Percentiles rank a stretch among this genome's conserved stretches.
phyloP scores from a whole-genome alignment of 2,888 invertebrate species.

The Julus scandinavius region DNA sequence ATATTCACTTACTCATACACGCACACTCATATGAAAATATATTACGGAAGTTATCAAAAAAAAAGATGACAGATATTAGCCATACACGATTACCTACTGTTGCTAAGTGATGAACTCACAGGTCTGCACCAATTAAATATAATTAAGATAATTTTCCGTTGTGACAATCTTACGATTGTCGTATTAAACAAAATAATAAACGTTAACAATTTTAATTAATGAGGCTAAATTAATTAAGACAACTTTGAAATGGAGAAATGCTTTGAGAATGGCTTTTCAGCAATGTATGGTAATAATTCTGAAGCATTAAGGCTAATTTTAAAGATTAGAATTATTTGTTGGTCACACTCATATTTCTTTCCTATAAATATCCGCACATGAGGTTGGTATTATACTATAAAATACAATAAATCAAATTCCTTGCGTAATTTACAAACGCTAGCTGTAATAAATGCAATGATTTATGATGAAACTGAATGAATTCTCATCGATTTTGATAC shows the following conservation, averaged over 20 bases:
- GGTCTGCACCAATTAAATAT: too few species aligned
- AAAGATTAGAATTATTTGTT: too few species aligned
- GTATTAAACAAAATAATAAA: not conserved
- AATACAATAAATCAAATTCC: not conserved
- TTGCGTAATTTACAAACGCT: not conserved
- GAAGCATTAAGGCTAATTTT: too few species aligned
- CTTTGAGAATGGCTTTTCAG: too few species aligned
- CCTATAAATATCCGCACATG: too few species aligned
- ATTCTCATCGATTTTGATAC: not conserved
- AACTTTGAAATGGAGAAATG: too few species aligned
- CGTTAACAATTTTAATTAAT: not conserved
- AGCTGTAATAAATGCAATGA: not conserved
- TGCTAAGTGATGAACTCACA: not conserved
- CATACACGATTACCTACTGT: not conserved
- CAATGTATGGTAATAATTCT: too few species aligned
- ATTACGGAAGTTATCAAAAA: slow-evolving; percentile 13
- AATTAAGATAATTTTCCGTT: too few species aligned
- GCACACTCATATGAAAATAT: not conserved
- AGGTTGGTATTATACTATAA: too few species aligned
- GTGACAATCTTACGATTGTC: too few species aligned
- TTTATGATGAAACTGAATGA: not conserved
- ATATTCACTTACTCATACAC: not conserved
- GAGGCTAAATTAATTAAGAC: not conserved
- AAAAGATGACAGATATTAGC: not conserved
- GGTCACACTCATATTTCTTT: too few species aligned